Conservation (phyloP, 2,888 invertebrate species). For the Scaptomyza parva region DNA sequence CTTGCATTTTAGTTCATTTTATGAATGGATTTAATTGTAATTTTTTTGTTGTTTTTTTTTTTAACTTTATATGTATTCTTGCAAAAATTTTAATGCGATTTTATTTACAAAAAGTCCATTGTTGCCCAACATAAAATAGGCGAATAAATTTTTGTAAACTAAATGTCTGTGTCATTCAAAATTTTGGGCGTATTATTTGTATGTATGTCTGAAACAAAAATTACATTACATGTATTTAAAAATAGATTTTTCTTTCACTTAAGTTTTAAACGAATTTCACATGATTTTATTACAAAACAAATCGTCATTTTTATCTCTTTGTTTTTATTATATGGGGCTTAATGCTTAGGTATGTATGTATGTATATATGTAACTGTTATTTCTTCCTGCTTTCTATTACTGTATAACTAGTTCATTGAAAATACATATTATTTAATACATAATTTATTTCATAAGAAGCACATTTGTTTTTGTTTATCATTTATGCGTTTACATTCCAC, state of each 20-base stretch:
- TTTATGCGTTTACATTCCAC: slow-evolving; percentile 67
- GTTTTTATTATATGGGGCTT: slow-evolving; percentile 39
- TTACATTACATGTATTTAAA: slow-evolving; percentile 47
- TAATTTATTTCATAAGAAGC: slow-evolving; percentile 73
- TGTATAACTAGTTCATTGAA: slow-evolving; percentile 73
- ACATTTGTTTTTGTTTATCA: slow-evolving; percentile 65
- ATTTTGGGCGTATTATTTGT: slow-evolving; percentile 20
- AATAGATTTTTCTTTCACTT: slow-evolving; percentile 49
- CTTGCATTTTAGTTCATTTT: slow-evolving; percentile 68
- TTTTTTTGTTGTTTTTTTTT: slow-evolving; percentile 9
- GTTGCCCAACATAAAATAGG: slow-evolving; percentile 34
- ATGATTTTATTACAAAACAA: slow-evolving; percentile 57
- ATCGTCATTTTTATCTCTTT: slow-evolving; percentile 18
- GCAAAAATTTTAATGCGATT: slow-evolving; percentile 46
- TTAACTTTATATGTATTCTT: slow-evolving; percentile 31
- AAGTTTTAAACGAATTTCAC: slow-evolving; percentile 50
- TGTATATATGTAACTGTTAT: slow-evolving; percentile 50
- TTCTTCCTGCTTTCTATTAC: slow-evolving; percentile 40
- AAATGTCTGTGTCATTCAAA: slow-evolving; percentile 14
- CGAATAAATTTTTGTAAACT: slow-evolving; percentile 28
- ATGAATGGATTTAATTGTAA: slow-evolving; percentile 58
- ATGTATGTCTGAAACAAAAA: slow-evolving; percentile 51
- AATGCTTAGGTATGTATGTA: slow-evolving; percentile 42
- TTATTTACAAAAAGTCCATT: slow-evolving; percentile 76
- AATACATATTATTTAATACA: slow-evolving; percentile 67